phyloP scores from a whole-genome alignment of 2,797 vertebrate genomes.

The Kryptopterus vitreolus region DNA sequence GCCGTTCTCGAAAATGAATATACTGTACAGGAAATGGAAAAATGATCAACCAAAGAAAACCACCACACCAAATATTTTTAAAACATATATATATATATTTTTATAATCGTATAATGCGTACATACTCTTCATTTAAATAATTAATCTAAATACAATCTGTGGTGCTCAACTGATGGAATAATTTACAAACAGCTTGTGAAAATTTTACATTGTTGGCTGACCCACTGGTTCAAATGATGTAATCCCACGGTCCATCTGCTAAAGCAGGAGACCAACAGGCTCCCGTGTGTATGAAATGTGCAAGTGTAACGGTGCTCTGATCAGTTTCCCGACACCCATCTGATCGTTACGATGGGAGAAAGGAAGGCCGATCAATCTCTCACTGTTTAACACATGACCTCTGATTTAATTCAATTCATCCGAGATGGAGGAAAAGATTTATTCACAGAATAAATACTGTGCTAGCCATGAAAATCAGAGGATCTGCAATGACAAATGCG shows the following conservation, averaged over 20 bases:
- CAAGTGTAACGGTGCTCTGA: not conserved
- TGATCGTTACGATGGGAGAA: not conserved
- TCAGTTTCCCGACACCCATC: not conserved
- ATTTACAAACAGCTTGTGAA: slow-evolving; percentile 53
- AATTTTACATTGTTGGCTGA: slow-evolving; percentile 36
- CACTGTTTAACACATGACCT: slow-evolving; percentile 2
- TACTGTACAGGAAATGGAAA: not conserved
- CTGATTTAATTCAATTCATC: slow-evolving; percentile 28
- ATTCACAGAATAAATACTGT: slow-evolving; percentile 48
- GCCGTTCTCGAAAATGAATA: not conserved
- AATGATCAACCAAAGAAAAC: not conserved
- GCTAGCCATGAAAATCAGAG: slow-evolving; percentile 34
- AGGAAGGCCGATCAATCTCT: not conserved
- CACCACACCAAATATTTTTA: slow-evolving; percentile 30
- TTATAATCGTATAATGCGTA: slow-evolving; percentile 51
- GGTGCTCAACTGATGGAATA: slow-evolving; percentile 49
- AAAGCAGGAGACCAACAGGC: slow-evolving; percentile 25
- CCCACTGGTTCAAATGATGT: slow-evolving; percentile 46
- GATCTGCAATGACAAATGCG: not conserved
- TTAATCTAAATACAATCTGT: slow-evolving; percentile 59
- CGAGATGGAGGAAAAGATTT: slow-evolving; percentile 34
- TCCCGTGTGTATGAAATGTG: not conserved
- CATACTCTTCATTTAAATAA: slow-evolving; percentile 59
- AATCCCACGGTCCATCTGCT: slow-evolving; percentile 38
- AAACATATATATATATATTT: slow-evolving; percentile 57